These are phyloP conservation scores for Phylloscopus trochiloides DNA, from an alignment of 2,113 vertebrate species.

Conservation along the genomic window DNA sequence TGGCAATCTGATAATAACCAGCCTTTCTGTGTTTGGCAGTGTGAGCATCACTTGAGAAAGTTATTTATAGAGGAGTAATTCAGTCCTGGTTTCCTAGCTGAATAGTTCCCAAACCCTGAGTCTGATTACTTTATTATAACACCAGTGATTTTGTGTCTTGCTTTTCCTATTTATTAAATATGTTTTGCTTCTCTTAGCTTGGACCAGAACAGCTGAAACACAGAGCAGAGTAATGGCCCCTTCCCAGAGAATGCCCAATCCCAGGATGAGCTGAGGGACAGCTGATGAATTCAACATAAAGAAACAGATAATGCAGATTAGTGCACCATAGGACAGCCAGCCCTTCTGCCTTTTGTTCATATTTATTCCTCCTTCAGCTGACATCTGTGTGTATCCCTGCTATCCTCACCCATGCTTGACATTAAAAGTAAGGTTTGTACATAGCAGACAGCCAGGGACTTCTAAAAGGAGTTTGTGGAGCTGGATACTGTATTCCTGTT, in stretches of 20 bases:
- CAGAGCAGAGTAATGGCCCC: neutral
- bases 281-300: neutral
- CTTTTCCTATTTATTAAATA: neutral
- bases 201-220: neutral
- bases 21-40: neutral
- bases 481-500: neutral
- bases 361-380: neutral
- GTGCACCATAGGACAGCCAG: neutral
- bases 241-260: neutral
- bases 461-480: neutral
- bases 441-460: neutral
- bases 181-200: neutral
- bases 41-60: neutral
- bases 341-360: neutral
- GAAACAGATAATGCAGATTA: neutral
- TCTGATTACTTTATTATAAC: neutral
- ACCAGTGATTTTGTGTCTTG: neutral
- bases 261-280: neutral
- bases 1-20: neutral
- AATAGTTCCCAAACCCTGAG: neutral
- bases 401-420: neutral
- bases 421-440: neutral
- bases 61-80: neutral
- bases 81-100: neutral
- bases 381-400: neutral